phyloP scores from a whole-genome alignment of 2,113 vertebrate genomes.

The Sceloporus undulatus region DNA sequence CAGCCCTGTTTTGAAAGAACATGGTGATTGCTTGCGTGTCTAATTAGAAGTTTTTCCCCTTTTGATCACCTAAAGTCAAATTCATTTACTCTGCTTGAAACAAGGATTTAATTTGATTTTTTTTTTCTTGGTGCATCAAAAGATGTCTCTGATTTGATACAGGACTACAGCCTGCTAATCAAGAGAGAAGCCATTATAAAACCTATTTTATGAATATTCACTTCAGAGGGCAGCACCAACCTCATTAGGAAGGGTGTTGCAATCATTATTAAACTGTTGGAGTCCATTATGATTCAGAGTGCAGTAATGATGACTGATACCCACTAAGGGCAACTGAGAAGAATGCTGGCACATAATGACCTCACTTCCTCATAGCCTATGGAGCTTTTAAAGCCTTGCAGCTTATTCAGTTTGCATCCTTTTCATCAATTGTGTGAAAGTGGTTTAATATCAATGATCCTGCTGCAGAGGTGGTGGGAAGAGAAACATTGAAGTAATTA shows the following conservation, averaged over 20 bases:
- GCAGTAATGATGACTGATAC: slow-evolving; percentile 64
- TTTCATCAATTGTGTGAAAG: slow-evolving; percentile 42
- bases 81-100: slow-evolving; percentile 83
- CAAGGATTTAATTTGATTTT: slow-evolving; percentile 80
- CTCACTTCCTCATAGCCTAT: slow-evolving; percentile 35
- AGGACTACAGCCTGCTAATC: slow-evolving; percentile 69
- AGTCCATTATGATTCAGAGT: slow-evolving; percentile 64
- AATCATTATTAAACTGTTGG: slow-evolving; percentile 71
- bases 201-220: slow-evolving; percentile 63
- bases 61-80: slow-evolving; percentile 82
- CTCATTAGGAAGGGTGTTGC: slow-evolving; percentile 62
- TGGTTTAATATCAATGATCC: slow-evolving; percentile 54
- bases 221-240: slow-evolving; percentile 63
- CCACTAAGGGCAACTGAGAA: slow-evolving; percentile 51
- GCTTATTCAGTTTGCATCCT: slow-evolving; percentile 47
- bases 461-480: slow-evolving; percentile 52
- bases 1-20: slow-evolving; percentile 73
- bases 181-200: slow-evolving; percentile 55
- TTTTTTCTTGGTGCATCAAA: slow-evolving; percentile 60
- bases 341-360: slow-evolving; percentile 56
- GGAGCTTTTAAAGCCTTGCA: slow-evolving; percentile 52
- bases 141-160: slow-evolving; percentile 66
- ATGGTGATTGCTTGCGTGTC: slow-evolving; percentile 71
- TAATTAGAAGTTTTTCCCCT: slow-evolving; percentile 81
- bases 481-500: slow-evolving; percentile 63